These are phyloP conservation scores for Hypsopygia costalis DNA, from an alignment of 2,888 invertebrate species.

Conservation along the genomic window DNA sequence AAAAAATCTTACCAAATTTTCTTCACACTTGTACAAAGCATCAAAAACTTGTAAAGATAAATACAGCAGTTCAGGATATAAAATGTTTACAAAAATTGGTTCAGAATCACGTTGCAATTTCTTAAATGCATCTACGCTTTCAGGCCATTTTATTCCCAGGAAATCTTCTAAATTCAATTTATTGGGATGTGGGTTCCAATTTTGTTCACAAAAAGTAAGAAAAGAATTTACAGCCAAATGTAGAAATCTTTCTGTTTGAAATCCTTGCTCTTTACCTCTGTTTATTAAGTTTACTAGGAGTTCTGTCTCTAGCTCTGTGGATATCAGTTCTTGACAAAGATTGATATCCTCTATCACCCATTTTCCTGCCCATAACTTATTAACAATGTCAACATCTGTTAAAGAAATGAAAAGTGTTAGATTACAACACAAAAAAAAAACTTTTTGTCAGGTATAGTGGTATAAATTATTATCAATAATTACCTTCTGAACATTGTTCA, in stretches of 20 bases:
- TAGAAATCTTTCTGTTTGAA: constrained; percentile 58
- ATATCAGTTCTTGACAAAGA: constrained; percentile 46
- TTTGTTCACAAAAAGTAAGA: constrained; percentile 87
- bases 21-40: constrained; percentile 45
- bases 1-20: constrained; percentile 54
- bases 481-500: constrained; percentile 44
- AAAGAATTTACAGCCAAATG: constrained; percentile 83
- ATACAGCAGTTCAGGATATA: constrained; percentile 74
- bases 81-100: constrained; percentile 83
- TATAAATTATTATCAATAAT: not conserved
- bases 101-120: constrained; percentile 82
- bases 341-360: constrained; percentile 46
- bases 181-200: constrained; percentile 88
- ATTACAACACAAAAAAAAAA: no score
- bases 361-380: constrained; percentile 50
- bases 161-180: constrained; percentile 57
- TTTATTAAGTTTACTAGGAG: constrained; percentile 37
- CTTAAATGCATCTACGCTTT: constrained; percentile 52
- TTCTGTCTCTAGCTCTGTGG: constrained; percentile 41
- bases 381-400: constrained; percentile 44
- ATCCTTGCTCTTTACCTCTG: constrained; percentile 28
- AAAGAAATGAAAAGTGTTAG: no score
- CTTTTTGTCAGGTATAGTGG: no score
- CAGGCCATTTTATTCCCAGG: constrained; percentile 61
- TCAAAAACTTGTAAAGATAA: constrained; percentile 60